These are phyloP conservation scores for Aleiodes alternator DNA, from an alignment of 2,888 invertebrate genomes.

Conservation along the genomic window DNA sequence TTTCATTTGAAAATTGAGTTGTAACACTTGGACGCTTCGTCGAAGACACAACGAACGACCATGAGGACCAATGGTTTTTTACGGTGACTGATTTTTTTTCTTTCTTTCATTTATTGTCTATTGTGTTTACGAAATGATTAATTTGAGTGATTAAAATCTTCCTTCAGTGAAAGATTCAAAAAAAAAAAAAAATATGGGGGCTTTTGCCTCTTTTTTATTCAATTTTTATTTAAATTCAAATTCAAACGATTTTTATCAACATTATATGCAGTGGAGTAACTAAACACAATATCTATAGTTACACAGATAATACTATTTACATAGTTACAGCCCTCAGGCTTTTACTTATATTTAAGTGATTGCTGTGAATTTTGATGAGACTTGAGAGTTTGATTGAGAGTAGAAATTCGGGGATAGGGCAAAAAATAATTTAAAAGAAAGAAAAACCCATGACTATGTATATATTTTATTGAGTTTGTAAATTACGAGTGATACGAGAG, in stretches of 20 bases:
- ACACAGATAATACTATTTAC: no score
- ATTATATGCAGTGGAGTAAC: no score
- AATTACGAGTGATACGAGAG: neutral
- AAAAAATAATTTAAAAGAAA: neutral
- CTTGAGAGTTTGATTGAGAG: no score
- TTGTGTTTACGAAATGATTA: neutral
- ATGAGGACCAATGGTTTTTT: slow-evolving; percentile 18
- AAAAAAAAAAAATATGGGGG: no score
- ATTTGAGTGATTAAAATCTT: slow-evolving; percentile 3
- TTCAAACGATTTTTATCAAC: no score
- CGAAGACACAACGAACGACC: neutral
- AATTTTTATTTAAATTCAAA: neutral
- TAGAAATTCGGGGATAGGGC: no score
- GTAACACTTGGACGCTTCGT: neutral
- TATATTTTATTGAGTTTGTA: neutral
- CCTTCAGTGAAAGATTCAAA: neutral
- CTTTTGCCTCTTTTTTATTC: neutral
- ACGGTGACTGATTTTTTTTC: slow-evolving; percentile 13
- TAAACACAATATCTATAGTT: no score
- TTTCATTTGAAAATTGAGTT: neutral
- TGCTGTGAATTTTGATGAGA: no score
- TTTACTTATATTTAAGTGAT: no score
- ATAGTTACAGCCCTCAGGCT: no score
- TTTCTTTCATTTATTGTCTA: neutral
- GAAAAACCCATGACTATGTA: no score